Conservation (phyloP, 1,140 invertebrate species). For the Brachionus manjavacas region DNA sequence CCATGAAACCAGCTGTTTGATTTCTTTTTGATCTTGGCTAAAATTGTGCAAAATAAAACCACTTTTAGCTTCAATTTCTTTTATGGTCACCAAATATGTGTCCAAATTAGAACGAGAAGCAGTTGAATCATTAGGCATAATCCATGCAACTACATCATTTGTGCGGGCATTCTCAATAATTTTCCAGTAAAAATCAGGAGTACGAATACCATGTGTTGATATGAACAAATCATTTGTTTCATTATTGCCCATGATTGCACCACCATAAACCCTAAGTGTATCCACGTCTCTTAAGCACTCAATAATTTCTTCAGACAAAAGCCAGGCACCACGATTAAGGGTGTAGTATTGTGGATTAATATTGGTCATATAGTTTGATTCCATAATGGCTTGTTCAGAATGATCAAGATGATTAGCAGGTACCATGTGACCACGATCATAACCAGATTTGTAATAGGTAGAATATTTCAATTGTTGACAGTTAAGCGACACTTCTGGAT, state of each 20-base stretch:
- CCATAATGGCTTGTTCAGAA: neutral
- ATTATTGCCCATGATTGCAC: neutral
- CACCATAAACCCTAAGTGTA: neutral
- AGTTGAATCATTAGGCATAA: slow-evolving; percentile 19
- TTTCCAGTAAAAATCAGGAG: slow-evolving; percentile 7
- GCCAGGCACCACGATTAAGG: neutral
- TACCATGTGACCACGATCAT: slow-evolving; percentile 6
- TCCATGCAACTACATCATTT: neutral
- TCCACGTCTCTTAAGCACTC: neutral
- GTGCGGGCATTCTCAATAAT: neutral
- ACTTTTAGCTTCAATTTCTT: neutral
- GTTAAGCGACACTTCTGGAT: neutral
- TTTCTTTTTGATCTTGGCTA: neutral
- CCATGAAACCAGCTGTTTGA: neutral
- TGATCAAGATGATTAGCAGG: neutral
- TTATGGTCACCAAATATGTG: neutral
- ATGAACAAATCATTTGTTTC: neutral
- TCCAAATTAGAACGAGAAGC: neutral
- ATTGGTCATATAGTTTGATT: slow-evolving; percentile 14
- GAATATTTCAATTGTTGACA: neutral
- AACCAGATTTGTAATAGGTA: neutral
- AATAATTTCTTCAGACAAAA: neutral
- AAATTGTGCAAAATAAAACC: slow-evolving; percentile 1
- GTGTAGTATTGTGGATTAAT: neutral
- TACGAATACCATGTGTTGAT: neutral